Base-by-base conservation (phyloP, 2,797 vertebrate genomes). In the Cyprinodon diabolis region DNA sequence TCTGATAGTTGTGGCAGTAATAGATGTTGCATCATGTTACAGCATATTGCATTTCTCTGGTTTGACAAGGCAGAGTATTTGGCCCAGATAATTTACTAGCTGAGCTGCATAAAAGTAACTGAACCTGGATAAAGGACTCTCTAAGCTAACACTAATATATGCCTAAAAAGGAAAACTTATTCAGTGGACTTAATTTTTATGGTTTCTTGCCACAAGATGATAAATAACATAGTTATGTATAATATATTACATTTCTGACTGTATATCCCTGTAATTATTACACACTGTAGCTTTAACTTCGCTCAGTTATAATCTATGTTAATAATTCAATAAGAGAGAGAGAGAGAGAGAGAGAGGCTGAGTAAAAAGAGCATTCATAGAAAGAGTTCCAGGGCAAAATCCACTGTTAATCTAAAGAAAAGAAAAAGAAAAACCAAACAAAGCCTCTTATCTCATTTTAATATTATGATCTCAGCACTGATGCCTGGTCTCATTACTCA, bases 1-100 rank as follows among this genome's bases (percentile, higher is more conserved):
- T 45, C 49, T 7, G 11, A 69, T 78, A 82, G 86, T 84, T 60
- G 82, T 71, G 71, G 57, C 15, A 4, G 67, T 52, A 51, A 60
- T 77, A 63, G 70, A 79, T 68, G 82, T 91, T 88, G 57, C 83
- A 76, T 14, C 17, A 74, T 69, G 48, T 91, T 87, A 86, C 87
- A 84, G 71, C 85, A 87, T 87, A 68, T 83, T 78, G 79, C 73
- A 66, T 80, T 70, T 74, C 75, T 47, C 60, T 2, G 51, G 12
- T 71, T 65, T 57, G 74, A 88, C 82, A 70, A 51, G 10, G 72
- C 58, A 71, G 69, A 81, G 56, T 51, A 77, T 72, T 57, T 54
- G 54, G 72, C 82, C 73, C 55, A 21, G 68, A 86, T 84, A 51
- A 78, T 81, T 65, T 75, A 43, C 40, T 43, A 68, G 35, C 49